These are phyloP conservation scores for Drosophila pseudoananassae DNA, from an alignment of 1,140 invertebrate genomes.

Conservation along the genomic window DNA sequence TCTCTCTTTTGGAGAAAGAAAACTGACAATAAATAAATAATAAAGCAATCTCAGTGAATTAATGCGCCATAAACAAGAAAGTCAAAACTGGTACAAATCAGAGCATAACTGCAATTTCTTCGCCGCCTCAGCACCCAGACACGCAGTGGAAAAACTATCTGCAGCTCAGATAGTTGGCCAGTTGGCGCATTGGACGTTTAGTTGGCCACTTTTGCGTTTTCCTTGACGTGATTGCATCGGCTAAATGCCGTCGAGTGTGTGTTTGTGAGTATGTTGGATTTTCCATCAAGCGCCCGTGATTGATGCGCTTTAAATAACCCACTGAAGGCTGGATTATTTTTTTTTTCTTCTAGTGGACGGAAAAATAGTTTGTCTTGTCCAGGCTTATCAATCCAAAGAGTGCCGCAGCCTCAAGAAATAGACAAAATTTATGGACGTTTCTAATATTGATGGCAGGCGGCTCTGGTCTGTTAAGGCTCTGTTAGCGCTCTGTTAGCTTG, in stretches of 20 bases:
- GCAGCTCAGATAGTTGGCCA: constrained; percentile 4
- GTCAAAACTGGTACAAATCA: constrained; percentile 84
- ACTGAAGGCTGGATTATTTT: constrained; percentile 48
- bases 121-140: constrained; percentile 64
- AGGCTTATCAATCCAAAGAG: constrained; percentile 70
- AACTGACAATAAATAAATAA: constrained; percentile 79
- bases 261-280: not conserved
- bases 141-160: constrained; percentile 45
- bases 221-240: constrained; percentile 60
- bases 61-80: constrained; percentile 83
- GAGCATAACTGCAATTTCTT: constrained; percentile 84
- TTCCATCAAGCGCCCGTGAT: constrained; percentile 49
- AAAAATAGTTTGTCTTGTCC: constrained; percentile 45
- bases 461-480: not conserved
- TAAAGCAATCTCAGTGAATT: constrained; percentile 77
- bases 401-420: constrained; percentile 26
- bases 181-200: constrained; percentile 3
- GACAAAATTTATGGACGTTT: constrained; percentile 52
- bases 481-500: not conserved
- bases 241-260: constrained; percentile 17
- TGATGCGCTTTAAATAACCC: constrained; percentile 76
- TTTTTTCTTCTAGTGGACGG: not conserved
- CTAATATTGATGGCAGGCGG: constrained; percentile 38
- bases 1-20: constrained; percentile 57
- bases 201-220: constrained; percentile 55